A percentile compares a stretch with the other conserved stretches of the same genome.
phyloP scores from a whole-genome alignment of 1,140 invertebrate genomes.

The Aphaenogaster floridana region DNA sequence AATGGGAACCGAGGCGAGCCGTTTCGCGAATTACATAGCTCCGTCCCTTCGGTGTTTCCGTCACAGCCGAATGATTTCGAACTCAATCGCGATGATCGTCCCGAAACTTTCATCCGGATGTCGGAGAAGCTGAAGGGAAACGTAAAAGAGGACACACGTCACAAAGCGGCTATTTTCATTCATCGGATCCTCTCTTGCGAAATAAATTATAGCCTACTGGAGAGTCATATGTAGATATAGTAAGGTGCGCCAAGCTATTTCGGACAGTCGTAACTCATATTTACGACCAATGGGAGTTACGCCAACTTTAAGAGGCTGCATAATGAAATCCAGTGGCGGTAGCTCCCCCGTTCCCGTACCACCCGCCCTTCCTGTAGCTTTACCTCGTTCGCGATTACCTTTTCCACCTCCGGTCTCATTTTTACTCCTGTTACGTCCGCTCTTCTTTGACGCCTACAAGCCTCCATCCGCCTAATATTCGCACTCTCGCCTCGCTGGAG shows the following conservation, averaged over 20 bases:
- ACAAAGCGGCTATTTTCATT: conserved; percentile 76
- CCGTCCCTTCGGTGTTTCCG: not conserved
- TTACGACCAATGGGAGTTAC: conserved; percentile 84
- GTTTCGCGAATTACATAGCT: conserved; percentile 1
- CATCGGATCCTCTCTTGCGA: conserved; percentile 76
- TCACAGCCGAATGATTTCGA: conserved; percentile 27
- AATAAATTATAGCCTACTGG: conserved; percentile 79
- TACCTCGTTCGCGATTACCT: conserved; percentile 52
- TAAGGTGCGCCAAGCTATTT: conserved; percentile 80
- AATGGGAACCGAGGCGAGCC: conserved; percentile 14
- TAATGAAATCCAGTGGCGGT: conserved; percentile 82
- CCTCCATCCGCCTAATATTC: conserved; percentile 76
- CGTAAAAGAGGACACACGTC: conserved; percentile 32
- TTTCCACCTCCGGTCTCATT: conserved; percentile 61
- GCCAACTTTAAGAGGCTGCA: conserved; percentile 85
- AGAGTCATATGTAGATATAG: conserved; percentile 71
- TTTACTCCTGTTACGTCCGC: conserved; percentile 47
- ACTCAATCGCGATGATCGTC: not conserved
- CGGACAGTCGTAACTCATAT: conserved; percentile 83
- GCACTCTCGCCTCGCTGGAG: conserved; percentile 23
- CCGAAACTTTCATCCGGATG: not conserved
- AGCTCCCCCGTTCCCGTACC: conserved; percentile 46
- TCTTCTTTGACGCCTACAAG: conserved; percentile 65
- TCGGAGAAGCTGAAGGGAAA: not conserved
- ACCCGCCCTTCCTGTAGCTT: conserved; percentile 42